Conservation (phyloP, 2,888 invertebrate genomes). For the Caradrina clavipalpis region DNA sequence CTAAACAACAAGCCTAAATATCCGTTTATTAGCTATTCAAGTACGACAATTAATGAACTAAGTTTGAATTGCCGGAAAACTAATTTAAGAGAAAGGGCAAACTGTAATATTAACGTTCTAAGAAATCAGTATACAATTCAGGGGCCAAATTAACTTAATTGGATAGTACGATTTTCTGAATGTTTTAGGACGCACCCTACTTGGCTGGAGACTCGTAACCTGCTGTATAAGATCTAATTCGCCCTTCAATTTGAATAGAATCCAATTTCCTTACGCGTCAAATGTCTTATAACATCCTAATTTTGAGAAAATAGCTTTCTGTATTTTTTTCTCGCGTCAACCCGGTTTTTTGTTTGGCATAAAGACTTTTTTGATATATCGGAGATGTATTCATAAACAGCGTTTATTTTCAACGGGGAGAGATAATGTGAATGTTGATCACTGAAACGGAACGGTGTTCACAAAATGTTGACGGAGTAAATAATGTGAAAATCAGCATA, state of each 20-base stretch:
- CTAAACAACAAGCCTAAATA: conserved; percentile 27
- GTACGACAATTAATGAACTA: conserved; percentile 52
- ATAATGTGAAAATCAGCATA: conserved; percentile 25
- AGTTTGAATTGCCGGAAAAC: conserved; percentile 53
- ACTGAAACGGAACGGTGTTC: conserved; percentile 14
- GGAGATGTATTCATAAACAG: conserved; percentile 42
- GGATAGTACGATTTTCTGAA: conserved; percentile 60
- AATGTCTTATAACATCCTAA: conserved; percentile 83
- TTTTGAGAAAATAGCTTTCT: conserved; percentile 79
- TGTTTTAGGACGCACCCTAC: conserved; percentile 49
- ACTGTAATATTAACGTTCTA: conserved; percentile 55
- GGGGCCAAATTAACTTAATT: conserved; percentile 64
- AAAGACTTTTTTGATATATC: conserved; percentile 45
- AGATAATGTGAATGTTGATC: conserved; percentile 31
- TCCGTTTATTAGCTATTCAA: conserved; percentile 50
- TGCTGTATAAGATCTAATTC: conserved; percentile 81
- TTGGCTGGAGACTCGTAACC: conserved; percentile 50
- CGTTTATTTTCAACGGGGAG: conserved; percentile 26
- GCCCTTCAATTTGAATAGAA: conserved; percentile 80
- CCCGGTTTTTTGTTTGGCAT: conserved; percentile 50
- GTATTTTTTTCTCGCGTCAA: conserved; percentile 69
- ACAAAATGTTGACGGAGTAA: conserved; percentile 14
- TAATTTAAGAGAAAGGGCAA: conserved; percentile 57
- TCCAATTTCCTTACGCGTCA: conserved; percentile 83
- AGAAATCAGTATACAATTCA: conserved; percentile 66